Evolutionary conservation across 2,113 vertebrate species (phyloP).

Genomic region (Oncorhynchus masou): DNA sequence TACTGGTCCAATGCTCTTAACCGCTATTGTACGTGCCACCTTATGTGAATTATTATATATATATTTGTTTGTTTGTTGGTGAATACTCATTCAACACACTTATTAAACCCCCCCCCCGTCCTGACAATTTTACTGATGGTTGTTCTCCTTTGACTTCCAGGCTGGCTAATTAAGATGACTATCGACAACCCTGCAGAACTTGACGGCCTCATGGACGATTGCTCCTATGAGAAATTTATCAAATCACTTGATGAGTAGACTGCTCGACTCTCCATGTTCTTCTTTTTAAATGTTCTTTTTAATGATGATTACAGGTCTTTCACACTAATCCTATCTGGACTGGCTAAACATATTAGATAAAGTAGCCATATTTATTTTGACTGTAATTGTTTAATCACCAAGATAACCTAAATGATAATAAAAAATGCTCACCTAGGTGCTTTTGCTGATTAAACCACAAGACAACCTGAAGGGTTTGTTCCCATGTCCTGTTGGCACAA

Average conservation of each 20-base stretch:
- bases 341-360: slow-evolving; percentile 17
- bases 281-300: slow-evolving; percentile 34
- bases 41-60: neutral
- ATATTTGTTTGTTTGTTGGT: no score
- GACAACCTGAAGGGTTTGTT: slow-evolving; percentile 36
- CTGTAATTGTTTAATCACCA: slow-evolving; percentile 38
- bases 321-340: slow-evolving; percentile 38
- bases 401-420: slow-evolving; percentile 36
- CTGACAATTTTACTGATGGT: neutral
- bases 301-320: slow-evolving; percentile 35
- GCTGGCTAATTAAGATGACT: slow-evolving; percentile 97
- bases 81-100: neutral
- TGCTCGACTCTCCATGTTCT: slow-evolving; percentile 13
- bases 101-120: neutral
- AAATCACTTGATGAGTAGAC: slow-evolving; percentile 93
- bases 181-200: slow-evolving; percentile 90
- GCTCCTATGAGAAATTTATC: slow-evolving; percentile 88
- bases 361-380: slow-evolving; percentile 63
- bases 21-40: no score
- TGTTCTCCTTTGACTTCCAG: slow-evolving; percentile 66
- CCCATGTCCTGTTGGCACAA: neutral
- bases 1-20: no score
- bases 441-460: slow-evolving; percentile 23
- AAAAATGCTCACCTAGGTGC: slow-evolving; percentile 23
- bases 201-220: slow-evolving; percentile 89